phyloP scores from a whole-genome alignment of 2,797 vertebrate species.

The Rousettus madagascariensis region DNA sequence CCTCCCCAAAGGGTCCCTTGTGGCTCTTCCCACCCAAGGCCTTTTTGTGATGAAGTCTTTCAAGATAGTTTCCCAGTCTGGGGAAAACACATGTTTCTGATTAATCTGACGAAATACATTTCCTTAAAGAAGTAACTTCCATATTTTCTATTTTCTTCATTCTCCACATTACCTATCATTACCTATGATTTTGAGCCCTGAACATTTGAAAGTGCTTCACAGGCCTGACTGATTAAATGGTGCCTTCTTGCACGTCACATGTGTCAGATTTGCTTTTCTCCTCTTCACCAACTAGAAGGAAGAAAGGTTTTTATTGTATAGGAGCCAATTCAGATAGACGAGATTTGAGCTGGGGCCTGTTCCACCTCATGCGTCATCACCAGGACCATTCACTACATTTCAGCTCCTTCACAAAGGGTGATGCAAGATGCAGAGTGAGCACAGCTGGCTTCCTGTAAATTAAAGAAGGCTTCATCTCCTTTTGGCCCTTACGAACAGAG shows the following conservation, averaged over 20 bases:
- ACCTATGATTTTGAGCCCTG: background rate
- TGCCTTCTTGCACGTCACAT: background rate
- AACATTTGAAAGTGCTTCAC: background rate
- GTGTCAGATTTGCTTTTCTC: background rate
- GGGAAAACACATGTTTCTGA: constrained; percentile 62
- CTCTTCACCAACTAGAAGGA: background rate
- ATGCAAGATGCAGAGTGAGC: background rate
- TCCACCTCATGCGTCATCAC: constrained; percentile 15
- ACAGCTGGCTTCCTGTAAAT: constrained; percentile 43
- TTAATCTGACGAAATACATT: constrained; percentile 40
- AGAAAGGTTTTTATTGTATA: background rate
- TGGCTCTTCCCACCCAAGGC: constrained; percentile 76
- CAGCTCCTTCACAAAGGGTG: background rate
- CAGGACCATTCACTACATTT: background rate
- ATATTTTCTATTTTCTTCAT: background rate
- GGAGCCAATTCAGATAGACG: constrained; percentile 29
- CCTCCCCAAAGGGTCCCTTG: constrained; percentile 48
- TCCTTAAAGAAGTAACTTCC: constrained; percentile 35
- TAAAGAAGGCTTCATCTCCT: background rate
- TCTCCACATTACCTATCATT: background rate
- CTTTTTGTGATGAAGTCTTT: constrained; percentile 76
- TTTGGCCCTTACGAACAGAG: background rate
- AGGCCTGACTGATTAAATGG: background rate
- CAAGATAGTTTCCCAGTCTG: constrained; percentile 65
- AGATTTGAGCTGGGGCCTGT: background rate